Conservation (phyloP, 2,888 invertebrate species). For the Seira ritae region DNA sequence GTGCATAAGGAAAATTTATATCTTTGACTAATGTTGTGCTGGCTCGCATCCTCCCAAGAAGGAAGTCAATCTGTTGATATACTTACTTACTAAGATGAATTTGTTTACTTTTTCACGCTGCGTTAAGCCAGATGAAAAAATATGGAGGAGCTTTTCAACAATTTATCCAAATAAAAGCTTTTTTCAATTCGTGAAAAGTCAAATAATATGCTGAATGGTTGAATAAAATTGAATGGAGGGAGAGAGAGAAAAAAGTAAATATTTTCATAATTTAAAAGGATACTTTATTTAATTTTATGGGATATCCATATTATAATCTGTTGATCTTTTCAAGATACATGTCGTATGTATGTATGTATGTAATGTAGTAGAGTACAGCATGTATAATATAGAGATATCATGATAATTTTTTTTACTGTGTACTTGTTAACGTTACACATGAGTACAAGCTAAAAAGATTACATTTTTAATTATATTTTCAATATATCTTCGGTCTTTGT, state of each 20-base stretch:
- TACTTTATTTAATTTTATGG: constrained; percentile 44
- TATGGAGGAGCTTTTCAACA: neutral
- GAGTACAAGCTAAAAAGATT: constrained; percentile 14
- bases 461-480: constrained; percentile 12
- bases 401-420: constrained; percentile 11
- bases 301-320: constrained; percentile 12
- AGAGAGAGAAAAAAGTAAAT: too few relatives aligned
- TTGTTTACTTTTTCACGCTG: constrained; percentile 47
- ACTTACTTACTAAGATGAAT: constrained; percentile 28
- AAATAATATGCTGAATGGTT: too few relatives aligned
- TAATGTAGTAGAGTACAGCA: constrained; percentile 13
- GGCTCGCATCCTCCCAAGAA: neutral
- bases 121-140: constrained; percentile 12
- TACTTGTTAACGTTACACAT: constrained; percentile 1
- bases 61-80: constrained; percentile 48
- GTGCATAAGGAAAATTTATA: constrained; percentile 1
- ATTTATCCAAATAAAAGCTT: too few relatives aligned
- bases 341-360: neutral
- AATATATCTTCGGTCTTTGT: constrained; percentile 66
- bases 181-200: too few relatives aligned
- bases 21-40: neutral
- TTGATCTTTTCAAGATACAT: constrained; percentile 11
- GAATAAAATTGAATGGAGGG: too few relatives aligned
- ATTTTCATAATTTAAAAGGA: constrained; percentile 48
- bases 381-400: constrained; percentile 9